Evolutionary conservation across 2,113 vertebrate species (phyloP).

Genomic region (Geothlypis trichas): DNA sequence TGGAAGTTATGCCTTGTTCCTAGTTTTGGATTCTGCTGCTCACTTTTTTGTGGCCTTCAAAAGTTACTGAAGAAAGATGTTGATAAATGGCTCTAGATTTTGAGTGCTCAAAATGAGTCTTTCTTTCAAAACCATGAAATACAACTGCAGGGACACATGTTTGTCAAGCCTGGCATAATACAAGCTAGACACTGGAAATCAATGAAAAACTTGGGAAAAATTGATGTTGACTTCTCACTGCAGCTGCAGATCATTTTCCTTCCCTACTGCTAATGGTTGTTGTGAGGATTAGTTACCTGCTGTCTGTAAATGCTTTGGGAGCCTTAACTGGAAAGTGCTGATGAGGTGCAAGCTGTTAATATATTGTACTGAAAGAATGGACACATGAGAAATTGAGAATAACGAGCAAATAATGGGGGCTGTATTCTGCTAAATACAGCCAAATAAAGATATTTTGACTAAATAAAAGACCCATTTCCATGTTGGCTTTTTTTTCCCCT

Average conservation of each 20-base stretch:
- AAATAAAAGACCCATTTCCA: neutral
- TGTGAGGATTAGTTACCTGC: constrained; percentile 21
- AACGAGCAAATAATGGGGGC: neutral
- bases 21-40: neutral
- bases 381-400: neutral
- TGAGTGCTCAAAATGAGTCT: neutral
- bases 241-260: neutral
- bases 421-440: neutral
- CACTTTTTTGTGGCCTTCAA: neutral
- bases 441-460: constrained; percentile 65
- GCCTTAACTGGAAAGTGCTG: neutral
- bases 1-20: neutral
- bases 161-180: neutral
- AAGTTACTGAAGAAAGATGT: neutral
- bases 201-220: neutral
- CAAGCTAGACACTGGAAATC: neutral
- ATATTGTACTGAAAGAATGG: constrained; percentile 17
- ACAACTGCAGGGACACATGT: neutral
- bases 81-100: neutral
- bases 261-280: neutral
- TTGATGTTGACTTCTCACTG: neutral
- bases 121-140: neutral
- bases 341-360: neutral
- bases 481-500: neutral
- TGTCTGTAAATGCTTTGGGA: constrained; percentile 28